Evolutionary conservation across 2,888 invertebrate species (phyloP), one percentile per base, ranked within the genome.

Genomic region (Heteropelma amictum): DNA sequence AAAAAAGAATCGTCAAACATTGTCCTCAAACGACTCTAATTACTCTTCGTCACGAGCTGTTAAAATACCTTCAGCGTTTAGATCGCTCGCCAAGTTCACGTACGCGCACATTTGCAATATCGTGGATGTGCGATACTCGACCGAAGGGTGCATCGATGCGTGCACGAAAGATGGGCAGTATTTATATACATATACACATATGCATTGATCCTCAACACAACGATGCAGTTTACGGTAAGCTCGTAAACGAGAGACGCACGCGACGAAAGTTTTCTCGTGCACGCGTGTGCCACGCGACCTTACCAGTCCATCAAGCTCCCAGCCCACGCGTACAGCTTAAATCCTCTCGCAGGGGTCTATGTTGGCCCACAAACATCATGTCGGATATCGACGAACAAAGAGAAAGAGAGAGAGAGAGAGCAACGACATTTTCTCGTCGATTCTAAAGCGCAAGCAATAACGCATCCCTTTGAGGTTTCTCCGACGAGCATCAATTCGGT

Each of bases 251-350:
- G 60, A 63, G 72, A 73, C 72, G 80, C 84, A 84, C 84, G 84
- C 83, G 81, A 83, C 77, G 75, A 76, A 64, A 69, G 70, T 60
- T 56, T 10, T 33, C 53, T 45, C 45, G 56, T 77, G 80, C 82
- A 82, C 83, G 83, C 80, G 82, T 84, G 75, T 61, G 83, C 83
- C 84, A 84, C 84, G 83, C 83, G 83, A 84, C 82, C 76, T 75
- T 65, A 60, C 58, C 67, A 42, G 47, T 61, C 74, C 33, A 54
- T 65, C 63, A 67, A 53, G 64, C 28, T 8, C 33, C 17, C 21
- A 19, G 14, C 21, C 47, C 45, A 60, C 40, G 51, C 21, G 12
- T 12, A 51, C 21, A 51, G 33, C 42, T 68, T 21, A 21, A 60
- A 73, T 42, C 35, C 42, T 58, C 23, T 40, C 8, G 33, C 40